Evolutionary conservation across 2,797 vertebrate genomes (phyloP).

Genomic region (Hafferia zeledoni): DNA sequence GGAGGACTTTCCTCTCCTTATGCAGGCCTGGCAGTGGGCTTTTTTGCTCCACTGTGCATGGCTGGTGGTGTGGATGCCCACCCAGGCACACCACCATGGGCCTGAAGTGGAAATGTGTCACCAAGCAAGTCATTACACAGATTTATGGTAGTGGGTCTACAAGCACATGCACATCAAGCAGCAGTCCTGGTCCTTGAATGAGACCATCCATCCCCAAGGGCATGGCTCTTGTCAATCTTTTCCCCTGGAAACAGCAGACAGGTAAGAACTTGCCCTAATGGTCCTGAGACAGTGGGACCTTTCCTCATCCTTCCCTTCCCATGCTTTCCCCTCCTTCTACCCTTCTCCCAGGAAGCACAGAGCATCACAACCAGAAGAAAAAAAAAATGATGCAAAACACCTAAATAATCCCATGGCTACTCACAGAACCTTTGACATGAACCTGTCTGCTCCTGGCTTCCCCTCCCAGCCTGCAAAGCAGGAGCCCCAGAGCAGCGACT

Average conservation of each 20-base stretch:
- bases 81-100: not conserved
- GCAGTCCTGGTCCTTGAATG: not conserved
- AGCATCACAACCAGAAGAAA: not conserved
- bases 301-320: not conserved
- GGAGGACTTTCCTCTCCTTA: not conserved
- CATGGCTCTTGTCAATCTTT: not conserved
- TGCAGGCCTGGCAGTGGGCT: not conserved
- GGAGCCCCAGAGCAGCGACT: not conserved
- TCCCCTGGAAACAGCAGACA: not conserved
- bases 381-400: not conserved
- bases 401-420: not conserved
- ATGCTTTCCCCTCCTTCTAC: not conserved
- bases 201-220: not conserved
- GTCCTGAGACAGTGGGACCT: not conserved
- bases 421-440: not conserved
- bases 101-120: not conserved
- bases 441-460: not conserved
- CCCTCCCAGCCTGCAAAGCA: not conserved
- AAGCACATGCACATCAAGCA: accelerated
- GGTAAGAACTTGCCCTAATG: not conserved
- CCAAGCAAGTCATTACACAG: not conserved
- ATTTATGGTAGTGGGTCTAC: not conserved
- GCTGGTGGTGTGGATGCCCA: not conserved
- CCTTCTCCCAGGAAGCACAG: not conserved
- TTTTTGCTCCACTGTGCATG: not conserved